Evolutionary conservation across 2,888 invertebrate genomes (phyloP).

Genomic region (Ptilodon capucinus): DNA sequence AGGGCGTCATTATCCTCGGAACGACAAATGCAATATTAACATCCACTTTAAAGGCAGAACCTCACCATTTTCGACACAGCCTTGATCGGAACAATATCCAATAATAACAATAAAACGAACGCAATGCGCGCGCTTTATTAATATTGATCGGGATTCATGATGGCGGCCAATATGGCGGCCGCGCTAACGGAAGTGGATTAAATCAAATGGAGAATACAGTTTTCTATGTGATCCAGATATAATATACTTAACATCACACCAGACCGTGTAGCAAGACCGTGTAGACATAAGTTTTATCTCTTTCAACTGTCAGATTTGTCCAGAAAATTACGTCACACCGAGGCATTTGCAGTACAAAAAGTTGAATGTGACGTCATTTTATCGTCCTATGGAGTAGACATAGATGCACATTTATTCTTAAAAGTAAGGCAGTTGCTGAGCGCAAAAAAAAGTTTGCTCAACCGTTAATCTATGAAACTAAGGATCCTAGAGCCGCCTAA

Average conservation of each 20-base stretch:
- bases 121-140: constrained; percentile 45
- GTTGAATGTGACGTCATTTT: too few species aligned
- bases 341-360: too few species aligned
- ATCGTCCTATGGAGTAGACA: too few species aligned
- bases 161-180: constrained; percentile 41
- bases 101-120: constrained; percentile 73
- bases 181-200: constrained; percentile 38
- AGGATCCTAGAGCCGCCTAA: too few species aligned
- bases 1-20: constrained; percentile 44
- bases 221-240: constrained; percentile 7
- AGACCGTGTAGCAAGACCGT: too few species aligned
- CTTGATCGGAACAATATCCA: constrained; percentile 75
- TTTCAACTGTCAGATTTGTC: too few species aligned
- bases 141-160: constrained; percentile 42
- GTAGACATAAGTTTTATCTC: too few species aligned
- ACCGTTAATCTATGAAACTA: too few species aligned
- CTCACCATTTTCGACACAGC: constrained; percentile 64
- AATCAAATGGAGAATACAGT: constrained; percentile 26
- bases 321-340: too few species aligned
- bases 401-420: too few species aligned
- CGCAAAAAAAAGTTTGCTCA: too few species aligned
- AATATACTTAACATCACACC: background rate
- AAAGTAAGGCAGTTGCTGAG: too few species aligned
- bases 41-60: constrained; percentile 54
- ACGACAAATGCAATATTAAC: constrained; percentile 39